Evolutionary conservation across 2,888 invertebrate species (phyloP).

Genomic region (Sesamia inferens): DNA sequence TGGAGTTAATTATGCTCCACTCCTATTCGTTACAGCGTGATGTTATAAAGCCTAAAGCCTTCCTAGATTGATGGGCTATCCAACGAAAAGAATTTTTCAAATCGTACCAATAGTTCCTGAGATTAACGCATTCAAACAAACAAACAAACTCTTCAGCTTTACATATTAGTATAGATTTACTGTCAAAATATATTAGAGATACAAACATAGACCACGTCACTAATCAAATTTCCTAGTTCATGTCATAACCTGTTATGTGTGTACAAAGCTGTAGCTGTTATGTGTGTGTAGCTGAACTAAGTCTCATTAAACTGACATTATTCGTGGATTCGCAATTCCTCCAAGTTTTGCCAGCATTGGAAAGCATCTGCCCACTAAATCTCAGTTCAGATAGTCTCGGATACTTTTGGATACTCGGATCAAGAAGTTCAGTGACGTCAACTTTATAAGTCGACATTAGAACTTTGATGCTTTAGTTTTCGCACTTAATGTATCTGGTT

Average conservation of each 20-base stretch:
- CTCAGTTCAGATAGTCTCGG: conserved; percentile 52
- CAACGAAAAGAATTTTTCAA: too few relatives aligned
- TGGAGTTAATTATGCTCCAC: too few relatives aligned
- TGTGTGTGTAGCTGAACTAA: conserved; percentile 18
- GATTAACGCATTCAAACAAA: too few relatives aligned
- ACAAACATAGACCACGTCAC: background rate
- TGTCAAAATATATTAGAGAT: background rate
- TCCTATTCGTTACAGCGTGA: too few relatives aligned
- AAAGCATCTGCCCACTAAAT: conserved; percentile 57
- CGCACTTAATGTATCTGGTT: conserved; percentile 25
- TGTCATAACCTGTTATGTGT: conserved; percentile 11
- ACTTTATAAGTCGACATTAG: conserved; percentile 53
- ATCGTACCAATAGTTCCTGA: too few relatives aligned
- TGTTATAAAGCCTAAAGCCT: too few relatives aligned
- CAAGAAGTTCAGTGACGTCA: conserved; percentile 50
- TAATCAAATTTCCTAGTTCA: background rate
- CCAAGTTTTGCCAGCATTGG: conserved; percentile 31
- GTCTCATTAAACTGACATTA: conserved; percentile 56
- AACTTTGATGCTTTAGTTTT: conserved; percentile 53
- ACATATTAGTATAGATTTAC: too few relatives aligned
- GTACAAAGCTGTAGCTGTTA: too few relatives aligned
- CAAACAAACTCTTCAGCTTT: too few relatives aligned
- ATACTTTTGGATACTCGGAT: conserved; percentile 51
- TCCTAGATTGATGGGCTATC: too few relatives aligned
- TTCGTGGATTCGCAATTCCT: conserved; percentile 47